Percentiles rank a stretch among this genome's conserved stretches.
phyloP scores from a whole-genome alignment of 2,888 invertebrate species.

The Antheraea assamensis region DNA sequence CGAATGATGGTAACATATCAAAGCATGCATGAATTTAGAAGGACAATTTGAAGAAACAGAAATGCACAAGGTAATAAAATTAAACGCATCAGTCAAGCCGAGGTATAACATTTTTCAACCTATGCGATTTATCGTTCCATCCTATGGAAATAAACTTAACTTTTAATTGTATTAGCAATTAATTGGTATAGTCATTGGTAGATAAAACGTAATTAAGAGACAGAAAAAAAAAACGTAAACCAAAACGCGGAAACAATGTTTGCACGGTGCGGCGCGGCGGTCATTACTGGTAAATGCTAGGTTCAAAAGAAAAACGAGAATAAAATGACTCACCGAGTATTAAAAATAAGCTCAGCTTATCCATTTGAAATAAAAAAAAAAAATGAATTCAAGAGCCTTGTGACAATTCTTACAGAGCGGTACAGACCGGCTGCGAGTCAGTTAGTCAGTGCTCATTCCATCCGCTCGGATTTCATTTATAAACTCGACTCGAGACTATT shows the following conservation, averaged over 20 bases:
- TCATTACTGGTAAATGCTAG: not conserved
- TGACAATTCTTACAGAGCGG: conserved; percentile 14
- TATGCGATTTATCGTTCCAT: not conserved
- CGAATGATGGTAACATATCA: not conserved
- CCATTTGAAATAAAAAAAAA: conserved; percentile 39
- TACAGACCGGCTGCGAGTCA: conserved; percentile 26
- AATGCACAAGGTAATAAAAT: not conserved
- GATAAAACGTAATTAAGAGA: not conserved
- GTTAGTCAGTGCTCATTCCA: conserved; percentile 32
- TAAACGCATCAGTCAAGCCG: not conserved
- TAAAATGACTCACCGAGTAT: conserved; percentile 50
- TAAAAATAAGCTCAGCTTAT: conserved; percentile 44
- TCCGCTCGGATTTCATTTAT: conserved; percentile 39
- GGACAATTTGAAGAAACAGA: not conserved
- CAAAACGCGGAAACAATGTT: not conserved
- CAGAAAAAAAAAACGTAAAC: not conserved
- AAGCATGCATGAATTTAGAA: not conserved
- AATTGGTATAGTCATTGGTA: not conserved
- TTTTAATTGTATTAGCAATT: too few species aligned
- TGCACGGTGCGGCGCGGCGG: not conserved
- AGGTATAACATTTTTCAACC: not conserved
- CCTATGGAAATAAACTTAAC: not conserved
- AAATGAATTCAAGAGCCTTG: conserved; percentile 19
- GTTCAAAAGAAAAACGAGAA: not conserved
- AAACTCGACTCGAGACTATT: conserved; percentile 31